Conservation (phyloP, 2,113 vertebrate species). For the Cisticola juncidis region DNA sequence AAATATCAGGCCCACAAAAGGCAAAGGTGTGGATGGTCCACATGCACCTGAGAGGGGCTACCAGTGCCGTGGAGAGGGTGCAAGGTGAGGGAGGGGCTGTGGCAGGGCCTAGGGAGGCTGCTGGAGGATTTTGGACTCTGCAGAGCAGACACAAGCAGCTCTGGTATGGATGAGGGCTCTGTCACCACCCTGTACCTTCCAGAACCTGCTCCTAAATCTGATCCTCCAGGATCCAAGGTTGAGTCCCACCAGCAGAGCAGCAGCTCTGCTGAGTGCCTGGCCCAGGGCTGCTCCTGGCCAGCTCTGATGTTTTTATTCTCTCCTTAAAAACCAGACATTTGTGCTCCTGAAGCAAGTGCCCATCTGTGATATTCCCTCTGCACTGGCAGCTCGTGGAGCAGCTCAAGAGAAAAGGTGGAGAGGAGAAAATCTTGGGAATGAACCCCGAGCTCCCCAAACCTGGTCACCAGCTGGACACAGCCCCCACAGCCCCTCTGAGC, state of each 20-base stretch:
- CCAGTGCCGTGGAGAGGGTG: not conserved
- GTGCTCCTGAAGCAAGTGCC: not conserved
- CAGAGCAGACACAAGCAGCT: not conserved
- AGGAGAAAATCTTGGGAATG: rapidly evolving
- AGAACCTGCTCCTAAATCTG: not conserved
- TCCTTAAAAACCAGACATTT: not conserved
- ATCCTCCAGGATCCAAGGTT: not conserved
- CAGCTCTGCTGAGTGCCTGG: not conserved
- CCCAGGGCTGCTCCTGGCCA: not conserved
- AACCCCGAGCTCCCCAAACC: not conserved
- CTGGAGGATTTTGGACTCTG: not conserved
- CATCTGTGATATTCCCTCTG: not conserved
- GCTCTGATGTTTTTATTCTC: not conserved
- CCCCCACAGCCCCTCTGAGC: not conserved
- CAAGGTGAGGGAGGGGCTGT: not conserved
- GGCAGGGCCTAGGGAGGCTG: rapidly evolving
- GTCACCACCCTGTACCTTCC: not conserved
- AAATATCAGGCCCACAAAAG: not conserved
- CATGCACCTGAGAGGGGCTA: not conserved
- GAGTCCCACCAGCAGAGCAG: not conserved
- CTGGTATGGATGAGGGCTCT: rapidly evolving
- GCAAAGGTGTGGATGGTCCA: not conserved
- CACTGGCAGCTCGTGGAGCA: not conserved
- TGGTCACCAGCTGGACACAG: not conserved
- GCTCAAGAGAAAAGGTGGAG: not conserved